Evolutionary conservation across 2,113 vertebrate species (phyloP).

Genomic region (Gavialis gangeticus): DNA sequence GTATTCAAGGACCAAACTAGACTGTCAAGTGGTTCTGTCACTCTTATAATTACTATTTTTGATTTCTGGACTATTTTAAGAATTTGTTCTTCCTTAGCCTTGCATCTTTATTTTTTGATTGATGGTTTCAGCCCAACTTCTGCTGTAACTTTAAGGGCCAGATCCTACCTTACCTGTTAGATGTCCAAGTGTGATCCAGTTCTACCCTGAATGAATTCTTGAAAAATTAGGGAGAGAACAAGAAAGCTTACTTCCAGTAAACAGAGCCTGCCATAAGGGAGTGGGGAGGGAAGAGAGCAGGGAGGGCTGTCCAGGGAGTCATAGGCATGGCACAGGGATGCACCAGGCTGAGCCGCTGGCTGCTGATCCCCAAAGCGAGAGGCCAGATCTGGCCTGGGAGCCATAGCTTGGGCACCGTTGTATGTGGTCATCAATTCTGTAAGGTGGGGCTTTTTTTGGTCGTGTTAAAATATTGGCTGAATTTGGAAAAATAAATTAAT

Average conservation of each 20-base stretch:
- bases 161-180: background rate
- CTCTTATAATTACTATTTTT: background rate
- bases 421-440: slow-evolving; percentile 2
- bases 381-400: too few species aligned
- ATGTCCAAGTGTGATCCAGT: too few species aligned
- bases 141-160: background rate
- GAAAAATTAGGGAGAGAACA: too few species aligned
- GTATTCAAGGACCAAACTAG: background rate
- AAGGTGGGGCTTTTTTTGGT: background rate
- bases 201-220: too few species aligned
- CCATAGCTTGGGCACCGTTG: background rate
- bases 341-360: too few species aligned
- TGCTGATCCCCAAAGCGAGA: too few species aligned
- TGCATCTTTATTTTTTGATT: background rate
- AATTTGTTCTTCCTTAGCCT: background rate
- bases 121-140: background rate
- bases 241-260: too few species aligned
- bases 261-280: too few species aligned
- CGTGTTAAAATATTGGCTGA: background rate
- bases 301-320: too few species aligned
- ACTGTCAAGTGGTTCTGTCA: background rate
- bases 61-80: background rate
- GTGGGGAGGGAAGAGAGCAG: too few species aligned
- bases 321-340: too few species aligned
- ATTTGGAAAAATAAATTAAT: slow-evolving; percentile 3